phyloP scores from a whole-genome alignment of 2,797 vertebrate species.

The Pristis pectinata region DNA sequence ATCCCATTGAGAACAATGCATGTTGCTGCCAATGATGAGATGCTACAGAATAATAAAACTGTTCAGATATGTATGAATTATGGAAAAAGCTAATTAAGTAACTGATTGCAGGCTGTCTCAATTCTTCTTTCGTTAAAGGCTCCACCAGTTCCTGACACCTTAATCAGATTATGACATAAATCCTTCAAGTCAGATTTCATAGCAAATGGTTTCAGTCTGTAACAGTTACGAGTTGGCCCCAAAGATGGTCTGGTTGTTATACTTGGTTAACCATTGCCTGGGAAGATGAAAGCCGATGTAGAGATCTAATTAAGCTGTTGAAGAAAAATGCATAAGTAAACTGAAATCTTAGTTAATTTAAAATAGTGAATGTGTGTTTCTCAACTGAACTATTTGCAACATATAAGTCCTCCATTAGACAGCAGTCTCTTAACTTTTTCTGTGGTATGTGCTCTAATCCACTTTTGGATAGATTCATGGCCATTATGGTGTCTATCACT shows the following conservation, averaged over 20 bases:
- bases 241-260: slow-evolving; percentile 36
- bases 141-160: slow-evolving; percentile 72
- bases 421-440: neutral
- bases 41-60: neutral
- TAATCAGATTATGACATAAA: slow-evolving; percentile 70
- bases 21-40: neutral
- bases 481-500: neutral
- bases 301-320: neutral
- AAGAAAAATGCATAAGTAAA: neutral
- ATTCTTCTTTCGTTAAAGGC: slow-evolving; percentile 53
- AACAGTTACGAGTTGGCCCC: slow-evolving; percentile 64
- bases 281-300: neutral
- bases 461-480: neutral
- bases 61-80: neutral
- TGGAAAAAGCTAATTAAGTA: neutral
- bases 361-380: neutral
- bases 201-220: slow-evolving; percentile 69
- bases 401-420: neutral
- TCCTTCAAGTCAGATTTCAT: slow-evolving; percentile 67
- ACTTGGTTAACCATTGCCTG: neutral
- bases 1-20: too few species aligned
- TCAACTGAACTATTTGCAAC: neutral
- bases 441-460: neutral
- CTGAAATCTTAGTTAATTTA: neutral
- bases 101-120: neutral